These are phyloP conservation scores for Aulostomus chinensis DNA, from an alignment of 2,797 vertebrate genomes.

Conservation along the genomic window DNA sequence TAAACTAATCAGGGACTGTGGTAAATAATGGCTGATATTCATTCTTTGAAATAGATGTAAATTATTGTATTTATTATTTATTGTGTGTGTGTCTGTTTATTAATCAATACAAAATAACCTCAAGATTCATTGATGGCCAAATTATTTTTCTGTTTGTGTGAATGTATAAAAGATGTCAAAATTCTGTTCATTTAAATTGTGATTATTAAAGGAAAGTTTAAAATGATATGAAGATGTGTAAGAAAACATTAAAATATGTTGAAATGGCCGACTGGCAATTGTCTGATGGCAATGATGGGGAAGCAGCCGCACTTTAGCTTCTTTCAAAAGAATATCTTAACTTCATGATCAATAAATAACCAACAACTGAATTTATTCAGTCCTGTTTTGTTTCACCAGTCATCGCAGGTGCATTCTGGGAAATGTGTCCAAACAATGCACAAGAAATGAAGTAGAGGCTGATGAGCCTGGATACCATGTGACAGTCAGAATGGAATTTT, in stretches of 20 bases:
- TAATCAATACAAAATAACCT: not conserved
- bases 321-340: not conserved
- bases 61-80: slow-evolving; percentile 43
- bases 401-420: too few species aligned
- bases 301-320: too few species aligned
- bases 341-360: slow-evolving; percentile 12
- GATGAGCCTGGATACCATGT: too few species aligned
- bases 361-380: not conserved
- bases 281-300: too few species aligned
- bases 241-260: too few species aligned
- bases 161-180: not conserved
- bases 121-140: not conserved
- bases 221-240: not conserved
- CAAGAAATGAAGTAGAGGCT: too few species aligned
- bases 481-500: too few species aligned
- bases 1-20: too few species aligned
- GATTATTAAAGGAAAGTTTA: not conserved
- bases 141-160: not conserved
- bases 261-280: too few species aligned
- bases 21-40: not conserved
- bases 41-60: slow-evolving; percentile 7
- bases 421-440: too few species aligned
- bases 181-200: not conserved
- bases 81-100: slow-evolving; percentile 11
- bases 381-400: too few species aligned